phyloP scores from a whole-genome alignment of 2,113 vertebrate genomes.

The Macquaria ambigua region DNA sequence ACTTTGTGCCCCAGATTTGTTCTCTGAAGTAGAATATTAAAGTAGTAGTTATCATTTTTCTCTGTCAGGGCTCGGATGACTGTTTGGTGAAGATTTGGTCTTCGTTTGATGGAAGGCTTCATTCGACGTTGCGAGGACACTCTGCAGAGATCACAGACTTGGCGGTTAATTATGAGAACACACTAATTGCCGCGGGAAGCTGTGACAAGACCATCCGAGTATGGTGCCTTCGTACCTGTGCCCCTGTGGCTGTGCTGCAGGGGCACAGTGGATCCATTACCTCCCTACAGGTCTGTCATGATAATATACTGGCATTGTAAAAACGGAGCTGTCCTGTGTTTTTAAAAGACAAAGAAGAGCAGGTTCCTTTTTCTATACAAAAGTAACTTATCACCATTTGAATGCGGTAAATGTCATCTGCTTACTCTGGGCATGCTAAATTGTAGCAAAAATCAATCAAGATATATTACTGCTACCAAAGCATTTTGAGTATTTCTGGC shows the following conservation, averaged over 20 bases:
- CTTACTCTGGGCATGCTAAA: background rate
- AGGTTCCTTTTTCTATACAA: background rate
- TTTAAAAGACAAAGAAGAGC: background rate
- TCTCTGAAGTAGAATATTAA: background rate
- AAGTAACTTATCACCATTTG: background rate
- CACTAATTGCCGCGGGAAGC: conserved; percentile 96
- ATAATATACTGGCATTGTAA: background rate
- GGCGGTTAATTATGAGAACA: conserved; percentile 98
- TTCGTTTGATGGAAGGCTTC: conserved; percentile 93
- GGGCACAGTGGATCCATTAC: conserved; percentile 98
- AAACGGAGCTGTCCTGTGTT: background rate
- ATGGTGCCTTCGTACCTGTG: conserved; percentile 98
- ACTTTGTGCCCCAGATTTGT: background rate
- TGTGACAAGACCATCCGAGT: conserved; percentile 98
- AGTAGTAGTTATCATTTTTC: background rate
- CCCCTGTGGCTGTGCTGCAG: conserved; percentile 95
- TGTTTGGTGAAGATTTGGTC: conserved; percentile 99
- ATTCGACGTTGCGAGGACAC: conserved; percentile 94
- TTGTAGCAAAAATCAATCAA: background rate
- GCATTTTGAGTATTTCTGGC: background rate
- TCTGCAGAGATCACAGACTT: conserved; percentile 98
- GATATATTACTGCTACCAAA: background rate
- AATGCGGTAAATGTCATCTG: background rate
- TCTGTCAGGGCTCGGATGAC: conserved; percentile 94
- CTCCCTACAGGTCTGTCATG: conserved; percentile 91